phyloP scores from a whole-genome alignment of 1,140 invertebrate genomes.

The Caenorhabditis briggsae region DNA sequence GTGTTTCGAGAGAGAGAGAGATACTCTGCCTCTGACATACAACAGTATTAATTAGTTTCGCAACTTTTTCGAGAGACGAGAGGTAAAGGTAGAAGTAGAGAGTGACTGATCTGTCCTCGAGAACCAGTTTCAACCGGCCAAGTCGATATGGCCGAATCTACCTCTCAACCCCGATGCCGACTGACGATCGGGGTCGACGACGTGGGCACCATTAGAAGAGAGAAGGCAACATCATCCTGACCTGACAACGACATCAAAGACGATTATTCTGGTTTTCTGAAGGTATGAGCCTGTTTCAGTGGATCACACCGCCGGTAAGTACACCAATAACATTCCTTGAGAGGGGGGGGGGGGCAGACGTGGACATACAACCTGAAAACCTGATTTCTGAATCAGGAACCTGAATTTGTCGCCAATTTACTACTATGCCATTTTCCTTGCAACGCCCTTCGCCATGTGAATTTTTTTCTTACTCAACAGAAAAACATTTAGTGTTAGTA shows the following conservation, averaged over 20 bases:
- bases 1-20: background rate
- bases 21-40: slow-evolving; percentile 9
- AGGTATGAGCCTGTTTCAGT: slow-evolving; percentile 28
- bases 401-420: background rate
- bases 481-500: background rate
- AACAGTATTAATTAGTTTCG: slow-evolving; percentile 53
- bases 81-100: background rate
- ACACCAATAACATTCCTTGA: background rate
- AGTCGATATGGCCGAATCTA: slow-evolving; percentile 53
- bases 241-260: background rate
- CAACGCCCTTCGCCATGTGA: too few relatives aligned
- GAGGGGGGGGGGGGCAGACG: background rate
- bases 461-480: background rate
- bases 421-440: background rate
- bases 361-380: background rate
- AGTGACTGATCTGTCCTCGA: slow-evolving; percentile 53
- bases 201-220: background rate
- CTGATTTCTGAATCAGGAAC: slow-evolving; percentile 23
- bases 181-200: slow-evolving; percentile 44
- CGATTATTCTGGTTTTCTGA: background rate
- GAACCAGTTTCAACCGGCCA: slow-evolving; percentile 49
- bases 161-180: slow-evolving; percentile 48
- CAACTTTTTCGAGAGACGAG: slow-evolving; percentile 29
- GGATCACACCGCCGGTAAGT: slow-evolving; percentile 29
- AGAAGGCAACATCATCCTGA: slow-evolving; percentile 4